Percentiles rank a stretch among this genome's conserved stretches.
Conservation (phyloP, 2,113 vertebrate genomes). For the Saccopteryx leptura region DNA sequence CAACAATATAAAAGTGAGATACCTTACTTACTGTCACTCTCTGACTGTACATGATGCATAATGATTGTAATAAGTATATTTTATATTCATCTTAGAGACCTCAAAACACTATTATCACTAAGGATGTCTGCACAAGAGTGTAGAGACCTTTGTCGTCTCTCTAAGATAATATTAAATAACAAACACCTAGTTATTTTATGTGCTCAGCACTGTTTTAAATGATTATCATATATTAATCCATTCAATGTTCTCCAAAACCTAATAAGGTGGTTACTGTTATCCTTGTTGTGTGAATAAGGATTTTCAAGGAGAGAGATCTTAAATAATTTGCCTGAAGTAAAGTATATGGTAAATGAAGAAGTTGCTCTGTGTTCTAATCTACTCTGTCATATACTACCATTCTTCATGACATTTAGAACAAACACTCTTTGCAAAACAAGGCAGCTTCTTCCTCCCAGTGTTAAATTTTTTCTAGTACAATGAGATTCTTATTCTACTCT, state of each 20-base stretch:
- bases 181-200: conserved; percentile 6
- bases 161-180: conserved; percentile 22
- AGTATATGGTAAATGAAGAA: background rate
- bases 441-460: background rate
- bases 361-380: background rate
- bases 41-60: background rate
- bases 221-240: background rate
- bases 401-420: background rate
- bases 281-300: background rate
- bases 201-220: background rate
- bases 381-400: background rate
- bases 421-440: conserved; percentile 11
- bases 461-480: background rate
- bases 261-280: background rate
- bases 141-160: background rate
- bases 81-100: background rate
- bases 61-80: background rate
- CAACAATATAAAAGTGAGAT: background rate
- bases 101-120: conserved; percentile 46
- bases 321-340: background rate
- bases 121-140: background rate
- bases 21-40: background rate
- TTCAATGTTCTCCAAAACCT: background rate
- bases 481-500: conserved; percentile 51
- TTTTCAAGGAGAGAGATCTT: background rate